Evolutionary conservation across 2,888 invertebrate genomes (phyloP).

Genomic region (Glyphotaelius pellucidus): DNA sequence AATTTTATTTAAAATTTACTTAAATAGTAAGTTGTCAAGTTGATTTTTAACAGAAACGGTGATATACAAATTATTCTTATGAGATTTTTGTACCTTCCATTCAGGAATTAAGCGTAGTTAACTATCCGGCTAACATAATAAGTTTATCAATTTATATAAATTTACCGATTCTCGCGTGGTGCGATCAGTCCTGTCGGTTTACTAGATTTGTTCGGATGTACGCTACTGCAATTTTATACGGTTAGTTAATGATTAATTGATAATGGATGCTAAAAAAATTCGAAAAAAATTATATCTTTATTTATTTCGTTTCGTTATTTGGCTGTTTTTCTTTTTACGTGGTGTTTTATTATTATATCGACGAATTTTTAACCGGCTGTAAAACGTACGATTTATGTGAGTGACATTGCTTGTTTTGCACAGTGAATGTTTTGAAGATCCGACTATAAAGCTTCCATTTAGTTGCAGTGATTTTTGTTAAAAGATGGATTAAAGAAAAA

Average conservation of each 20-base stretch:
- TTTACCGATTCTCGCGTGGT: background rate
- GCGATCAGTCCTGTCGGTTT: background rate
- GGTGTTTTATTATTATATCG: background rate
- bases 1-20: too few relatives aligned
- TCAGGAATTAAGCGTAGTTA: background rate
- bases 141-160: too few relatives aligned
- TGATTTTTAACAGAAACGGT: too few relatives aligned
- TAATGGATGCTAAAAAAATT: background rate
- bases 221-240: background rate
- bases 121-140: background rate
- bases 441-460: background rate
- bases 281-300: background rate
- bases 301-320: background rate
- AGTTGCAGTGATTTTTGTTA: background rate
- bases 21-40: too few relatives aligned
- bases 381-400: background rate
- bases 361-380: background rate
- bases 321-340: background rate
- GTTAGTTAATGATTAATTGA: background rate
- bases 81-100: background rate
- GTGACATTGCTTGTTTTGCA: background rate
- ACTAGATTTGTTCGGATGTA: background rate
- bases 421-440: background rate
- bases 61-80: too few relatives aligned
- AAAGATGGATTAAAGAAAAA: too few relatives aligned